Evolutionary conservation across 2,113 vertebrate species (phyloP).

Genomic region (Rousettus leschenaultii): DNA sequence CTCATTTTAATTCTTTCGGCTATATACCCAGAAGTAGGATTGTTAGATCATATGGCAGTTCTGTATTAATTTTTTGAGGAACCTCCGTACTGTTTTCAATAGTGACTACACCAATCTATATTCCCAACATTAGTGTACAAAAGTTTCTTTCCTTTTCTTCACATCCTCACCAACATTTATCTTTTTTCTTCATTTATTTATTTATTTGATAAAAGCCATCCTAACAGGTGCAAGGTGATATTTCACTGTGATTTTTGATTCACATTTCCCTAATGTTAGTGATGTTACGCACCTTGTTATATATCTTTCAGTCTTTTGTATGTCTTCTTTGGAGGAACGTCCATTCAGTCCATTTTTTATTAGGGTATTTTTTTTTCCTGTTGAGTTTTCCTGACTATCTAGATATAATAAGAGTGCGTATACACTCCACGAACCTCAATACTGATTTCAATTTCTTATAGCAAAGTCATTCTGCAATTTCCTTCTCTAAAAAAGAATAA

Average conservation of each 20-base stretch:
- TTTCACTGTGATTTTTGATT: neutral
- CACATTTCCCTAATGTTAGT: neutral
- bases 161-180: neutral
- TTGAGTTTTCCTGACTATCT: neutral
- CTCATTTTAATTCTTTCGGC: neutral
- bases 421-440: neutral
- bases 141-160: neutral
- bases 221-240: neutral
- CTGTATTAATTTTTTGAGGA: neutral
- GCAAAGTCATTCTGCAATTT: neutral
- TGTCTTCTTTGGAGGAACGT: neutral
- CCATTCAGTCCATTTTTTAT: neutral
- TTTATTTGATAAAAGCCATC: neutral
- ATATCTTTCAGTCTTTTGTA: neutral
- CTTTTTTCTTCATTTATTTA: neutral
- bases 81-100: neutral
- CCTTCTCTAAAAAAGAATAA: neutral
- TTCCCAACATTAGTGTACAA: neutral
- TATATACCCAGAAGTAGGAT: neutral
- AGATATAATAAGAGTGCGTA: neutral
- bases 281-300: neutral
- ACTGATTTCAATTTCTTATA: neutral
- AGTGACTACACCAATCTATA: neutral
- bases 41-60: neutral
- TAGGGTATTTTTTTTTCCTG: neutral